Evolutionary conservation across 2,113 vertebrate species (phyloP).

Genomic region (Neogale vison): DNA sequence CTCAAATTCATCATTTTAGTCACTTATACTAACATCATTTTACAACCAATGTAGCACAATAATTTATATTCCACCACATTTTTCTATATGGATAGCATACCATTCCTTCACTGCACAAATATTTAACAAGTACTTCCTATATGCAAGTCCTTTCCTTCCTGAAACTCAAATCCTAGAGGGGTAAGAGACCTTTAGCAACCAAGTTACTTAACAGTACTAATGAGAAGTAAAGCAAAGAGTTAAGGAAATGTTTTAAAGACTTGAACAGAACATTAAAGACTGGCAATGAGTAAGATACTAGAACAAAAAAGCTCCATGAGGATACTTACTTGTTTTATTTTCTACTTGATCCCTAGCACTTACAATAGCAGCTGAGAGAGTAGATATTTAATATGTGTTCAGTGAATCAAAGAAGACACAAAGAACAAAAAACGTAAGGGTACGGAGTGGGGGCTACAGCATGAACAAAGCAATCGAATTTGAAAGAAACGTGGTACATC

Average conservation of each 20-base stretch:
- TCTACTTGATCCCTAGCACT: not conserved
- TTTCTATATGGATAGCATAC: not conserved
- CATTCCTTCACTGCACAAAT: slow-evolving; percentile 36
- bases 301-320: not conserved
- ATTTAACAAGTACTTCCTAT: not conserved
- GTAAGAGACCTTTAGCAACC: not conserved
- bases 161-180: slow-evolving; percentile 7
- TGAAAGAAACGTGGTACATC: not conserved
- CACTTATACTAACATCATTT: not conserved
- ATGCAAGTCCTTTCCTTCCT: not conserved
- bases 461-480: not conserved
- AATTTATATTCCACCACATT: not conserved
- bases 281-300: not conserved
- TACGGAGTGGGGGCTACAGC: not conserved
- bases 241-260: not conserved
- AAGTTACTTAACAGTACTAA: slow-evolving; percentile 13
- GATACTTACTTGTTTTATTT: not conserved
- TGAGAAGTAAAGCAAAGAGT: not conserved
- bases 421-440: not conserved
- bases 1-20: slow-evolving; percentile 33
- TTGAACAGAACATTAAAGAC: slow-evolving; percentile 6
- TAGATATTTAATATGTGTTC: not conserved
- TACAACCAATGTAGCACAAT: not conserved
- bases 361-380: not conserved
- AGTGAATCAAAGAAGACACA: slow-evolving; percentile 13